These are phyloP conservation scores for Ornithoptera priamus DNA, from an alignment of 2,888 invertebrate species.

Conservation along the genomic window DNA sequence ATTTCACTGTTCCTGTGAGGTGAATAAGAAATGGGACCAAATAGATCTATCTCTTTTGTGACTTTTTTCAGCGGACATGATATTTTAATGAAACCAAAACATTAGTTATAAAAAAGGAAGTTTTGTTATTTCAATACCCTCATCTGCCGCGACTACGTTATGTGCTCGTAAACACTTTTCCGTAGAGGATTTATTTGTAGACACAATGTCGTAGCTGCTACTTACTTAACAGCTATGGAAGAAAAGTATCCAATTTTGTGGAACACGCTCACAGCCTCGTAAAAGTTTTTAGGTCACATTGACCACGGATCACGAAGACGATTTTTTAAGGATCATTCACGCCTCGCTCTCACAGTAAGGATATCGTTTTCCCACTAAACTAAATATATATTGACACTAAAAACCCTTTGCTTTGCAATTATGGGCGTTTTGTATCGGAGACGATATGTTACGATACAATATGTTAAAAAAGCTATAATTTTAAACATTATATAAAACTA, in stretches of 20 bases:
- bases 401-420: too few species aligned
- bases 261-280: constrained; percentile 8
- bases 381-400: too few species aligned
- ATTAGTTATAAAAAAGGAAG: constrained; percentile 4
- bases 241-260: constrained; percentile 22
- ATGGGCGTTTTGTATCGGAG: too few species aligned
- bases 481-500: too few species aligned
- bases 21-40: too few species aligned
- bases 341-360: too few species aligned
- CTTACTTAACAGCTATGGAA: constrained; percentile 18
- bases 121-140: background rate
- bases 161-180: constrained; percentile 9
- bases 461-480: too few species aligned
- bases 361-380: too few species aligned
- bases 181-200: constrained; percentile 6
- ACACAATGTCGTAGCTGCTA: constrained; percentile 16
- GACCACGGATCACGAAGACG: background rate
- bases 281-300: constrained; percentile 8
- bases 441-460: too few species aligned
- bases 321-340: background rate
- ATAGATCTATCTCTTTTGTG: too few species aligned
- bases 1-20: too few species aligned
- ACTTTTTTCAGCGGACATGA: too few species aligned
- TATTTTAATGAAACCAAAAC: background rate
- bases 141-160: constrained; percentile 6